Evolutionary conservation across 2,797 vertebrate species (phyloP).

Genomic region (Poecile montanus): DNA sequence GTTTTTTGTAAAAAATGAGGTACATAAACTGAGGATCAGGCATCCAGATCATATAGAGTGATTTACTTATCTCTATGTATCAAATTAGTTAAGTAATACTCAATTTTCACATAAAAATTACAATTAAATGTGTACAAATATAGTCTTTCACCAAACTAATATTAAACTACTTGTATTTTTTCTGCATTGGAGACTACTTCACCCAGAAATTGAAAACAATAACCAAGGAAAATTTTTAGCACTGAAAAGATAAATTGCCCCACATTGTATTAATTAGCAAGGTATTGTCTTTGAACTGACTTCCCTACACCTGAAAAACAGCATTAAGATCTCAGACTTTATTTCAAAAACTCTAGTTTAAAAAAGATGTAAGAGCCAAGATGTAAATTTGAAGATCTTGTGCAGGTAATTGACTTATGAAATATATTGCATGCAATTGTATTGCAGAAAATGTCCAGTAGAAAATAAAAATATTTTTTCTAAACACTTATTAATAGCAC

Average conservation of each 20-base stretch:
- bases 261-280: background rate
- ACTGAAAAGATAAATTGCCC: background rate
- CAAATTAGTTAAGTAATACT: background rate
- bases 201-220: background rate
- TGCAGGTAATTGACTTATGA: background rate
- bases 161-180: background rate
- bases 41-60: background rate
- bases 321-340: background rate
- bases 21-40: background rate
- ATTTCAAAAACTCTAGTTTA: background rate
- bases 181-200: background rate
- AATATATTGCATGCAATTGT: fast-evolving
- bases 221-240: background rate
- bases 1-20: background rate
- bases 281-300: background rate
- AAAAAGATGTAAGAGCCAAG: background rate
- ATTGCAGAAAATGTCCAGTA: background rate
- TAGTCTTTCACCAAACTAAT: background rate
- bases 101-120: background rate
- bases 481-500: background rate
- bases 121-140: background rate
- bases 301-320: slow-evolving; percentile 12
- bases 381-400: background rate
- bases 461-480: background rate
- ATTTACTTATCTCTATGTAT: background rate